Evolutionary conservation across 35 echinoderm and acorn worm species (phyloP), one percentile per base, ranked within the genome.

Genomic region (Strongylocentrotus purpuratus): DNA sequence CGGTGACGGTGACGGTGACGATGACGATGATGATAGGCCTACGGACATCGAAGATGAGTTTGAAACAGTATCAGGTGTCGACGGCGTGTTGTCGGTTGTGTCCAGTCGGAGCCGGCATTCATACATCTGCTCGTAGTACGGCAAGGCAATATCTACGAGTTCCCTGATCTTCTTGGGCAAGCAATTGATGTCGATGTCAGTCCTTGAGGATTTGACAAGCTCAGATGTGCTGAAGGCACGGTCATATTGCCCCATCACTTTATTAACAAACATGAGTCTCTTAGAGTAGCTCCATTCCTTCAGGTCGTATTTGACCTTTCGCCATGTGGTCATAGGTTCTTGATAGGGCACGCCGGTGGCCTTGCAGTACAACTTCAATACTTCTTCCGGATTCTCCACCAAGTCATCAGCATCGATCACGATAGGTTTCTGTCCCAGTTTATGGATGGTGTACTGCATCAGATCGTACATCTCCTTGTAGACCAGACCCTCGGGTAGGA

Each of bases 341-440:
- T 94, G 93, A 61, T 90, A 98, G 17, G 96, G 96, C 10, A 98
- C 89, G 20, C 96, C 97, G 2, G 95, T 95, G 55, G 95, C 97
- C 25, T 94, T 87, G 78, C 97, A 98, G 91, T 98, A 98, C 31
- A 95, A 48, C 61, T 94, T 31, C 48, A 98, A 45, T 25, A 96
- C 86, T 46, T 88, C 96, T 32, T 85, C 87, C 4, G 97, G 97
- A 86, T 97, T 88, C 60, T 97, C 78, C 18, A 98, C 85, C 25
- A 98, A 33, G 45, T 98, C 97, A 70, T 98, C 97, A 2, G 97
- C 95, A 86, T 98, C 97, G 31, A 98, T 95, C 46, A 98, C 94
- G n/a, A 98, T 96, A 10, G 96, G 96, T 46, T 96, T 96, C 94
- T 97, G 96, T 46, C 96, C 96, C n/a, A 98, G 92, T 17, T 85